These are phyloP conservation scores for Oegoconia quadripuncta DNA, from an alignment of 2,888 invertebrate genomes.

Conservation along the genomic window DNA sequence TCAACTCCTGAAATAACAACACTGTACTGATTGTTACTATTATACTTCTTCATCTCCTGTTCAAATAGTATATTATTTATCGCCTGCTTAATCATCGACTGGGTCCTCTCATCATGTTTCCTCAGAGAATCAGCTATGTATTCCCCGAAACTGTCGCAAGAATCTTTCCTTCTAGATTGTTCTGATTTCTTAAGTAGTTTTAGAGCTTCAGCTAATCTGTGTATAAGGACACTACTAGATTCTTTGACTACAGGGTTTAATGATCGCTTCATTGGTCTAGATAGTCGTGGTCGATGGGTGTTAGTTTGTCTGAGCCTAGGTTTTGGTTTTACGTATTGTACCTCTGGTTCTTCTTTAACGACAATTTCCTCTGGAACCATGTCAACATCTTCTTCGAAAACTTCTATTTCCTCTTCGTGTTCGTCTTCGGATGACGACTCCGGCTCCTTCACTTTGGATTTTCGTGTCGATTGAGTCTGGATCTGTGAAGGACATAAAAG, in stretches of 20 bases:
- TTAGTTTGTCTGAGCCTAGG: slow-evolving; percentile 4
- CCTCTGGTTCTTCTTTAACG: slow-evolving; percentile 47
- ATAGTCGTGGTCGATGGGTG: slow-evolving; percentile 21
- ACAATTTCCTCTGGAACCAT: slow-evolving; percentile 25
- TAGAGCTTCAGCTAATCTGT: slow-evolving; percentile 40
- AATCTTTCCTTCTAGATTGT: slow-evolving; percentile 53
- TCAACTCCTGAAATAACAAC: slow-evolving; percentile 43
- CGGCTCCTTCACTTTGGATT: background rate
- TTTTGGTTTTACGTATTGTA: background rate
- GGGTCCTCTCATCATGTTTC: slow-evolving; percentile 64
- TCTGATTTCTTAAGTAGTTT: slow-evolving; percentile 40
- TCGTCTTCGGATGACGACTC: slow-evolving; percentile 1
- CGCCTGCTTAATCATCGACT: slow-evolving; percentile 68
- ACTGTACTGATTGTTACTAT: slow-evolving; percentile 35
- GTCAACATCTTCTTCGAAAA: slow-evolving; percentile 3
- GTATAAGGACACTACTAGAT: no score
- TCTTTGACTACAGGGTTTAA: no score
- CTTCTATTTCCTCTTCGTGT: background rate
- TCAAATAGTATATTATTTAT: slow-evolving; percentile 70
- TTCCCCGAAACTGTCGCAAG: slow-evolving; percentile 68
- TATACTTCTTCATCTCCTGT: slow-evolving; percentile 69
- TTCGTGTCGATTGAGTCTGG: background rate
- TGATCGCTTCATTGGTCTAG: slow-evolving; percentile 22
- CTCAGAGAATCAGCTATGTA: slow-evolving; percentile 65
- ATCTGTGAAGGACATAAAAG: background rate